Percentiles rank a stretch among this genome's conserved stretches.
These are phyloP conservation scores for Caerostris darwini DNA, from an alignment of 1,140 invertebrate genomes.

Conservation along the genomic window DNA sequence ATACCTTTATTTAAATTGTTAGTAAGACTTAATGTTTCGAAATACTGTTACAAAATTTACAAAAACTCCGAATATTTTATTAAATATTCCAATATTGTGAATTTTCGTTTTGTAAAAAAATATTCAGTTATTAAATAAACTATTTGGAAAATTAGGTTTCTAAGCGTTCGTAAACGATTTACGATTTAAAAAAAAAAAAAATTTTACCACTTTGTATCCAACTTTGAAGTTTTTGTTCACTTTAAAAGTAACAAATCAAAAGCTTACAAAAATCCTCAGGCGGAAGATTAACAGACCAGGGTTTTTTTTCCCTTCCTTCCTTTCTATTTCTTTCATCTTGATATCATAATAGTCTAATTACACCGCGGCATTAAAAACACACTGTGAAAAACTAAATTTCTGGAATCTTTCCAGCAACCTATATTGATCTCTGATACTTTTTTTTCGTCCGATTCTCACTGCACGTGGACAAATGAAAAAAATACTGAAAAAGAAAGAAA, in stretches of 20 bases:
- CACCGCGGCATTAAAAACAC: slow-evolving; percentile 21
- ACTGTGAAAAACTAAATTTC: slow-evolving; percentile 13
- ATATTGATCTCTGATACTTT: slow-evolving; percentile 23
- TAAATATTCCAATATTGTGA: too few relatives aligned
- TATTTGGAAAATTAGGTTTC: too few relatives aligned
- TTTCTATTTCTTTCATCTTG: not conserved
- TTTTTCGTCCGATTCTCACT: not conserved
- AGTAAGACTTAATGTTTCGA: too few relatives aligned
- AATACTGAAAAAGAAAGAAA: too few relatives aligned
- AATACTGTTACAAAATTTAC: too few relatives aligned
- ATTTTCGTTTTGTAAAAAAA: too few relatives aligned
- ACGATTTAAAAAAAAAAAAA: too few relatives aligned
- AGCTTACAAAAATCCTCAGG: not conserved
- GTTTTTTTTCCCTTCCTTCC: not conserved
- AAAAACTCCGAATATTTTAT: too few relatives aligned
- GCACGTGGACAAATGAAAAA: not conserved
- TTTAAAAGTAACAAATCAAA: not conserved
- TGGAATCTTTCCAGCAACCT: slow-evolving; percentile 25
- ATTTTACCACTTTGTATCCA: not conserved
- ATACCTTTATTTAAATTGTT: too few relatives aligned
- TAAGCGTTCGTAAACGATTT: too few relatives aligned
- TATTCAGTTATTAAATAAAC: too few relatives aligned
- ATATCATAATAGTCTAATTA: slow-evolving; percentile 53
- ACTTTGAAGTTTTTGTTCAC: not conserved
- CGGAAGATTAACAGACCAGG: not conserved